phyloP scores from a whole-genome alignment of 2,888 invertebrate species.

The Flexamia atlantica region DNA sequence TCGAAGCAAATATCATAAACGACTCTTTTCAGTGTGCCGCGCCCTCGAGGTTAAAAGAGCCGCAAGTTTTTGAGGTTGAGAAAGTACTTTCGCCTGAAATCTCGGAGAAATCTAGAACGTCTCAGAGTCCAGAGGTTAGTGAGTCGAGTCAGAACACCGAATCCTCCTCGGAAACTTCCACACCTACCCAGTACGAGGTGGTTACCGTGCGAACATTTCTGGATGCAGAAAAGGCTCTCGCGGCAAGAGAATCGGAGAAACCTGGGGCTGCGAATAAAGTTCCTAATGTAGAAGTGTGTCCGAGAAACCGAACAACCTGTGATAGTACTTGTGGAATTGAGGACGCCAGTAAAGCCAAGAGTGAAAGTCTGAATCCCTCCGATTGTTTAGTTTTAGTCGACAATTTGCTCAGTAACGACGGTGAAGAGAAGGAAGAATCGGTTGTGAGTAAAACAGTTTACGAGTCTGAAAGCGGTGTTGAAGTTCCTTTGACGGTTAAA shows the following conservation, averaged over 20 bases:
- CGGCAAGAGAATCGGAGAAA: not conserved
- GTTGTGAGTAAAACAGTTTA: not conserved
- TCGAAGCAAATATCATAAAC: not conserved
- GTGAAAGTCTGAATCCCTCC: not conserved
- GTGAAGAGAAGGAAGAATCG: not conserved
- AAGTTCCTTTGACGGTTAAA: not conserved
- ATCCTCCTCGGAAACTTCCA: conserved; percentile 42
- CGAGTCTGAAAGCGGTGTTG: not conserved
- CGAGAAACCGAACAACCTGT: not conserved
- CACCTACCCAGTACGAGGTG: conserved; percentile 48
- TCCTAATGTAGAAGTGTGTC: conserved; percentile 26
- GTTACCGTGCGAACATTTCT: conserved; percentile 12
- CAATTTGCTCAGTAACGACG: conserved; percentile 42
- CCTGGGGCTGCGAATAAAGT: not conserved
- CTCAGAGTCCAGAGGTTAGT: conserved; percentile 40
- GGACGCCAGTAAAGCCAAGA: not conserved
- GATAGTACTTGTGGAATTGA: not conserved
- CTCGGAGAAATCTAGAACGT: not conserved
- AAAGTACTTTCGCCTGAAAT: not conserved
- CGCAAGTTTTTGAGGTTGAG: not conserved
- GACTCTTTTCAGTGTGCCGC: not conserved
- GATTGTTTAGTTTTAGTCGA: conserved; percentile 7
- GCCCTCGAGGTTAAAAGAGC: not conserved
- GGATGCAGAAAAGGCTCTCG: not conserved
- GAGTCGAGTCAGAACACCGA: conserved; percentile 31